phyloP scores from a whole-genome alignment of 2,888 invertebrate genomes.

The Andrena bicolor region DNA sequence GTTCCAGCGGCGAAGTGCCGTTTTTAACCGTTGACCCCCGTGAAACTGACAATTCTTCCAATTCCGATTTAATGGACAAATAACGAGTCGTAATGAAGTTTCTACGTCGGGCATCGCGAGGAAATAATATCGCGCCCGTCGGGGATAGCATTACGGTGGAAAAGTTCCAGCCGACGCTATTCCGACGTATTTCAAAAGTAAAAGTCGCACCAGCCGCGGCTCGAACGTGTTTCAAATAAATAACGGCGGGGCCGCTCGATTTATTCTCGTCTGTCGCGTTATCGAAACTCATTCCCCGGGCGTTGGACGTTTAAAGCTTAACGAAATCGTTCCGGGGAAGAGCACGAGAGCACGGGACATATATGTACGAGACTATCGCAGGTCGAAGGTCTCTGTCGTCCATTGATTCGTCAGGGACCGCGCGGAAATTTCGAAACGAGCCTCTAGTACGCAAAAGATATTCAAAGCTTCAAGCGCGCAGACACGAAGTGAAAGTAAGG shows the following conservation, averaged over 20 bases:
- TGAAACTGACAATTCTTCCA: slow-evolving; percentile 43
- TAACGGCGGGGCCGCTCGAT: background rate
- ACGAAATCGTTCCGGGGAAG: background rate
- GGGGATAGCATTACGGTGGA: background rate
- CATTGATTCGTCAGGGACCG: background rate
- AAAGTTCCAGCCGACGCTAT: background rate
- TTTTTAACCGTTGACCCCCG: slow-evolving; percentile 34
- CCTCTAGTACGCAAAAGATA: background rate
- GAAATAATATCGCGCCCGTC: slow-evolving; percentile 16
- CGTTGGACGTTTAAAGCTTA: background rate
- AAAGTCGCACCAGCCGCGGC: background rate
- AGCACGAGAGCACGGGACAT: background rate
- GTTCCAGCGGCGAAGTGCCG: background rate
- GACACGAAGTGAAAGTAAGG: too few relatives aligned
- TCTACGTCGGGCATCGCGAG: slow-evolving; percentile 3
- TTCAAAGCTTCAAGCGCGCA: background rate
- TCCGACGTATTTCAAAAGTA: slow-evolving; percentile 13
- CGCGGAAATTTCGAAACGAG: background rate
- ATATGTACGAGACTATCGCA: background rate
- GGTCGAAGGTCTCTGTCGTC: background rate
- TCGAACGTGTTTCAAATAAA: slow-evolving; percentile 1
- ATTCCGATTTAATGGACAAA: slow-evolving; percentile 47
- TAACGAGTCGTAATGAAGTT: slow-evolving; percentile 57
- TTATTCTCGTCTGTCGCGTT: background rate
- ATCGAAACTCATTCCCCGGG: background rate